Base-by-base conservation (phyloP, 2,888 invertebrate genomes). In the Trichogramma evanescens region DNA sequence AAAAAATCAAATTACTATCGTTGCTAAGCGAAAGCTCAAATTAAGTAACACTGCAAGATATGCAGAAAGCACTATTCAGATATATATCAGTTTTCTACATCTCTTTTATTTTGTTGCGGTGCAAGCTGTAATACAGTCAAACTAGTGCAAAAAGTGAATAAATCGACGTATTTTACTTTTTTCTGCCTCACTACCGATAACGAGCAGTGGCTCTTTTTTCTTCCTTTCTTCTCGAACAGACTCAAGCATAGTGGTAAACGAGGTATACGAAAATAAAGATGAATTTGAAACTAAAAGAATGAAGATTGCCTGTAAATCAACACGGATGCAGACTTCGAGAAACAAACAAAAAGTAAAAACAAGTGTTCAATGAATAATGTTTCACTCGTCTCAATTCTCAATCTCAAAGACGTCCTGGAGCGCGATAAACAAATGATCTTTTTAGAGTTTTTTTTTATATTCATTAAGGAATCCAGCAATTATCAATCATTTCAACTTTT, bases 31-130 rank as follows among this genome's bases (percentile, higher is more conserved):
- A 67, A 70, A 71, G 72, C 71, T 72, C 74, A 72, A 76, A 77
- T 77, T 75, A 76, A 74, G 74, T 76, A 77, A 74, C 71, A 75
- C 75, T 74, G 76, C 26, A 26, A 77, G 75, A 72, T 64, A 67
- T 71, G 74, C 75, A 74, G 70, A 75, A 75, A 76, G 72, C 75
- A 74, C 71, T 74, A 71, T 67, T 67, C 67, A 72, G 72, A 72
- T 74, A 74, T 73, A 74, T 76, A 76, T 76, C 75, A 73, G 69
- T 57, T 64, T 61, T 59, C 61, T 58, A 59, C 59, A 59, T 58
- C 61, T 63, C 65, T 65, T 61, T 63, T 64, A 59, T 63, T 66
- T 61, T 65, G 51, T 9, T 40, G 39, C 43, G 56, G 51, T 54
- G 50, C 43, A 55, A 39, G 55, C 26, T 26, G 26, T 26, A 26